Conservation (phyloP, 2,888 invertebrate species). For the Drosophila phalerata region DNA sequence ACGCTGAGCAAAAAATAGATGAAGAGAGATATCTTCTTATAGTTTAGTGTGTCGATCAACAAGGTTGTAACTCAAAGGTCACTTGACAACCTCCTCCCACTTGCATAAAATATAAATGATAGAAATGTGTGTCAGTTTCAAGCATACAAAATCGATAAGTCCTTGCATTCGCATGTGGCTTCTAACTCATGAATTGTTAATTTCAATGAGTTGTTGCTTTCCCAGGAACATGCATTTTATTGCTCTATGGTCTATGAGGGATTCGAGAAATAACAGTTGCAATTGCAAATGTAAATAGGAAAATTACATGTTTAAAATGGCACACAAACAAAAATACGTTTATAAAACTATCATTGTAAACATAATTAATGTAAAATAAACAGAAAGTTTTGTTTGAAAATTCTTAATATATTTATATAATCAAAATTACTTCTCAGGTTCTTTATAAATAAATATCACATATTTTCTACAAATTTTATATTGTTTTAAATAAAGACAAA, state of each 20-base stretch:
- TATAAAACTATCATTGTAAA: background rate
- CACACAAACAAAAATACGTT: background rate
- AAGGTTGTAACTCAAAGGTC: constrained; percentile 52
- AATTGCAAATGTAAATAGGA: background rate
- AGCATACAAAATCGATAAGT: constrained; percentile 48
- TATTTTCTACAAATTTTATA: background rate
- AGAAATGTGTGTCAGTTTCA: constrained; percentile 28
- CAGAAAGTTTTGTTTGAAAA: background rate
- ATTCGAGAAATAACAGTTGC: constrained; percentile 1
- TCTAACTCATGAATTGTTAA: constrained; percentile 39
- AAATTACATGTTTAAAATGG: background rate
- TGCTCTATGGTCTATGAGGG: background rate
- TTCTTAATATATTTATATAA: background rate
- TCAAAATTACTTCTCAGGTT: background rate
- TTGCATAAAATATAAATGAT: background rate
- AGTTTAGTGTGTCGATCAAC: constrained; percentile 52
- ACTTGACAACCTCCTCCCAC: constrained; percentile 9
- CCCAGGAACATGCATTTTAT: constrained; percentile 9
- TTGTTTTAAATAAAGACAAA: background rate
- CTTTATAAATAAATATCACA: background rate
- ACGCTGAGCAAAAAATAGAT: constrained; percentile 1
- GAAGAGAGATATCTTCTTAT: constrained; percentile 5
- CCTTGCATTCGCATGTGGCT: constrained; percentile 44
- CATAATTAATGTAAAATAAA: background rate
- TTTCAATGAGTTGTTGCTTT: constrained; percentile 22